phyloP scores from a whole-genome alignment of 2,113 vertebrate genomes.

The Nothoprocta perdicaria region DNA sequence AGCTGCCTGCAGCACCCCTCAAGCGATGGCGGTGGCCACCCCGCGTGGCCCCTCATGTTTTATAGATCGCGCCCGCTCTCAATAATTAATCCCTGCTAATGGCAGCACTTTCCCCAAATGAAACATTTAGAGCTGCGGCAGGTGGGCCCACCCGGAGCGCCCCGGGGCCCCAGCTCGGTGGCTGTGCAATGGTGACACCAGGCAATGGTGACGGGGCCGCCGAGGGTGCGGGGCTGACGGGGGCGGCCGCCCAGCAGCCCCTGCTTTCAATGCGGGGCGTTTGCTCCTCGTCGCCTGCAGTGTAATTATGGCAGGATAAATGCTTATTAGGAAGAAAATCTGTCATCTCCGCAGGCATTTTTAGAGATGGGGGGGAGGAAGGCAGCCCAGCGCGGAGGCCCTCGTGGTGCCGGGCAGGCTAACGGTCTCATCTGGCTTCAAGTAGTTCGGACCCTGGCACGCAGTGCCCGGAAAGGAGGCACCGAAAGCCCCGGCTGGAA shows the following conservation, averaged over 20 bases:
- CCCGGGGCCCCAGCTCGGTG: too few species aligned
- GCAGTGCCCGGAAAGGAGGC: rapidly evolving
- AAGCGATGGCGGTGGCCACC: neutral
- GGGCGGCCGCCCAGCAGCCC: neutral
- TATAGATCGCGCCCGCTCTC: constrained; percentile 59
- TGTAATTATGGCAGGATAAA: constrained; percentile 61
- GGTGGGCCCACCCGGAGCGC: neutral
- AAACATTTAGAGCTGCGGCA: constrained; percentile 65
- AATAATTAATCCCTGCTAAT: constrained; percentile 70
- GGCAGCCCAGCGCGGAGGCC: neutral
- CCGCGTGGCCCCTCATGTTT: constrained; percentile 30
- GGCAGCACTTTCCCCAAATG: constrained; percentile 69
- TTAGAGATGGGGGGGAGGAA: neutral
- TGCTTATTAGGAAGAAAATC: constrained; percentile 30
- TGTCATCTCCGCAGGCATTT: constrained; percentile 21
- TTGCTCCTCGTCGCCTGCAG: neutral
- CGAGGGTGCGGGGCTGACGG: neutral
- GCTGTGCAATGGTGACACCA: too few species aligned
- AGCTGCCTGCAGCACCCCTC: too few species aligned
- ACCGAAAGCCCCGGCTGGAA: neutral
- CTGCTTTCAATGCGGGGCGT: neutral
- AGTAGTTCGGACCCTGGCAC: neutral
- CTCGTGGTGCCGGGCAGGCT: neutral
- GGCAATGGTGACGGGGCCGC: too few species aligned
- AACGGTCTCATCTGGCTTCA: neutral